phyloP scores from a whole-genome alignment of 2,797 vertebrate genomes.

The Sciaenops ocellatus region DNA sequence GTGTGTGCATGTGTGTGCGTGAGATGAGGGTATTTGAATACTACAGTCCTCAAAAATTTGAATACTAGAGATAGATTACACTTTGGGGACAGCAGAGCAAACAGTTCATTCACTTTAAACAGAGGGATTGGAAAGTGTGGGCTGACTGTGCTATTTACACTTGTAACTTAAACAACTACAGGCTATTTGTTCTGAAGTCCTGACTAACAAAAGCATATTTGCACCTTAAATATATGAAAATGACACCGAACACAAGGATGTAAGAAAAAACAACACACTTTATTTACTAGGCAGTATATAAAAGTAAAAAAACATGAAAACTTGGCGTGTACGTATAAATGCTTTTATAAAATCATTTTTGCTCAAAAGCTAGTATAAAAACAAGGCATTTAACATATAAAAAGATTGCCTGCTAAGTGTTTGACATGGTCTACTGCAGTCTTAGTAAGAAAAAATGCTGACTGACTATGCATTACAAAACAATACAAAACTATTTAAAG shows the following conservation, averaged over 20 bases:
- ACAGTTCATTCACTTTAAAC: slow-evolving; percentile 54
- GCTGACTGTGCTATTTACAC: slow-evolving; percentile 38
- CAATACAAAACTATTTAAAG: slow-evolving; percentile 76
- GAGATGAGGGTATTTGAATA: slow-evolving; percentile 61
- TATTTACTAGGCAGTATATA: slow-evolving; percentile 97
- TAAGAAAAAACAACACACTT: slow-evolving; percentile 90
- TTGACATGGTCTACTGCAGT: slow-evolving; percentile 80
- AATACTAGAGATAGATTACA: slow-evolving; percentile 53
- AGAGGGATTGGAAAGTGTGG: slow-evolving; percentile 5
- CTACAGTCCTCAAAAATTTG: slow-evolving; percentile 57
- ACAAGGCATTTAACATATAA: slow-evolving; percentile 84
- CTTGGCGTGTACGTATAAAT: slow-evolving; percentile 76
- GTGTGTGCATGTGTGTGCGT: slow-evolving; percentile 27
- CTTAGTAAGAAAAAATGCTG: slow-evolving; percentile 77
- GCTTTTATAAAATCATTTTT: slow-evolving; percentile 86
- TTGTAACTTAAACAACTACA: slow-evolving; percentile 26
- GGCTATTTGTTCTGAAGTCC: slow-evolving; percentile 36
- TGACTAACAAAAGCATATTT: slow-evolving; percentile 38
- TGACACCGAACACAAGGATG: slow-evolving; percentile 82
- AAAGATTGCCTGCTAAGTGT: slow-evolving; percentile 84
- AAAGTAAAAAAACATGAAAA: slow-evolving; percentile 85
- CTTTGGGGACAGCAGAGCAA: slow-evolving; percentile 43
- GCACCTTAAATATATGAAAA: slow-evolving; percentile 49
- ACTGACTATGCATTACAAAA: slow-evolving; percentile 76
- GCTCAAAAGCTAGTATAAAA: slow-evolving; percentile 88